Percentiles rank a stretch among this genome's conserved stretches.
phyloP scores from a whole-genome alignment of 2,888 invertebrate genomes.

The Megalurothrips usitatus region DNA sequence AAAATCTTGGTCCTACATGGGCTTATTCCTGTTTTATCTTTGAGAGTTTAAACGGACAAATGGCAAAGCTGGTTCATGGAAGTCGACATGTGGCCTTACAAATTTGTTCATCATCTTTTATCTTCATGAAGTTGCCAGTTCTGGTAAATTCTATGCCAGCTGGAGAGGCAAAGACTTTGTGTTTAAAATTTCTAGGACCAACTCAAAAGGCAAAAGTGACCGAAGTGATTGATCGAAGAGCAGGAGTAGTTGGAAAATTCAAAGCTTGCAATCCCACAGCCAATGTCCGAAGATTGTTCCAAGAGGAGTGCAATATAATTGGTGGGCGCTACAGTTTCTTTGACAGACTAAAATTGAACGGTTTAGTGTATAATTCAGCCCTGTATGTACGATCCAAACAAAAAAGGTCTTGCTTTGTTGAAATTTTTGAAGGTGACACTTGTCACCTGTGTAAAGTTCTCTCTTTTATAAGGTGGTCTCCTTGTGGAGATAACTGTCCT shows the following conservation, averaged over 20 bases:
- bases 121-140: constrained; percentile 31
- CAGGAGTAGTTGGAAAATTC: constrained; percentile 28
- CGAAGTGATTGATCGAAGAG: constrained; percentile 29
- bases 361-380: background rate
- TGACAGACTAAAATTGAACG: background rate
- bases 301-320: background rate
- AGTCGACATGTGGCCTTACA: constrained; percentile 34
- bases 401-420: background rate
- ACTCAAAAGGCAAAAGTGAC: constrained; percentile 20
- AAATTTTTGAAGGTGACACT: background rate
- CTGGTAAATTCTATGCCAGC: background rate
- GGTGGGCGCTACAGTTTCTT: background rate
- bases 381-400: background rate
- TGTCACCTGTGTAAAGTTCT: background rate
- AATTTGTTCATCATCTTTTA: constrained; percentile 33
- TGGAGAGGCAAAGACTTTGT: constrained; percentile 27
- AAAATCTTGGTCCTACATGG: constrained; percentile 36
- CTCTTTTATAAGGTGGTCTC: background rate
- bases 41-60: constrained; percentile 34
- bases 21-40: constrained; percentile 33
- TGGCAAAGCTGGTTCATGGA: constrained; percentile 36
- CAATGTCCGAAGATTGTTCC: background rate
- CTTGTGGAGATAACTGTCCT: background rate
- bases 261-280: background rate
- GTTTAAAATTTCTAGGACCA: constrained; percentile 30